Evolutionary conservation across 2,113 vertebrate genomes (phyloP), one percentile per base, ranked within the genome.

Genomic region (Tauraco erythrolophus): DNA sequence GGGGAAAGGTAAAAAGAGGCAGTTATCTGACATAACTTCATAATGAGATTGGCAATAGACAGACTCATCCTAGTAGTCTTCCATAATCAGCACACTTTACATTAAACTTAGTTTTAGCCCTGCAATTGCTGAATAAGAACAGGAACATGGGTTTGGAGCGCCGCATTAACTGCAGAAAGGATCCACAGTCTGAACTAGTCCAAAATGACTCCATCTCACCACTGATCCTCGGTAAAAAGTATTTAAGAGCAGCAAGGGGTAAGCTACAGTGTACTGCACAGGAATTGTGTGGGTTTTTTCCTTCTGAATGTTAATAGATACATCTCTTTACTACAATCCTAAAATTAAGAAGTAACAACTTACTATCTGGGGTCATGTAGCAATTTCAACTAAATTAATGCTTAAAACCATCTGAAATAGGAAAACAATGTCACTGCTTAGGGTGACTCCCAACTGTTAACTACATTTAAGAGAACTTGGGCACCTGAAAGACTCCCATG

Each of bases 361-460:
- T 19, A 19, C 5, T 48, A 1, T 18, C 3, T 62, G 66, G 14
- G 23, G 8, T 28, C 14, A 24, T 2, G 4, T 0, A 62, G 61
- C 23, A 41, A 50, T 61, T 86, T 7, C 5, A 1, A 61, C n/a
- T n/a, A n/a, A n/a, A n/a, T n/a, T n/a, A n/a, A 15, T 35, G 43
- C 61, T 50, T 50, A 31, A 74, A 88, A 31, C 28, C 30, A 85
- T 14, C 45, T 31, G 58, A 57, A 58, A 80, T 17, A 28, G 37
- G 71, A 17, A 48, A 60, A 69, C 5, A 14, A 0, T 3, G 8
- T 19, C 39, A 41, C 17, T 46, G 75, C n/a, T 41, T 17, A 53
- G 24, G 6, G 30, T 33, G 19, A 76, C 24, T 71, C 62, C 62
- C 33, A 24, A 7, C 30, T 22, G 23, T 35, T 22, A 48, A 33